Conservation (phyloP, 2,888 invertebrate species). For the Nudaria mundana region DNA sequence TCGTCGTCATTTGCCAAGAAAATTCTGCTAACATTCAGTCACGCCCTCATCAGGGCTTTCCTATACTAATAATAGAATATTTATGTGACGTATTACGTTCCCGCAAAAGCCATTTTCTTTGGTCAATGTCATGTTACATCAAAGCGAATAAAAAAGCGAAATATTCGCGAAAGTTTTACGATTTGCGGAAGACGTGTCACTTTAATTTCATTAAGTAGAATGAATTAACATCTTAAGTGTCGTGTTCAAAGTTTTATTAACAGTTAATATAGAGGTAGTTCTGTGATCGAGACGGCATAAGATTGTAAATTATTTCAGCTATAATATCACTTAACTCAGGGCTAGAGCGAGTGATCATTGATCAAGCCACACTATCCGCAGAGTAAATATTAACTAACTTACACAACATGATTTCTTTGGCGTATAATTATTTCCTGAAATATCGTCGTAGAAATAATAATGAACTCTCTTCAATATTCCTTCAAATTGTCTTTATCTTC, state of each 20-base stretch:
- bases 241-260: neutral
- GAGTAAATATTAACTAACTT: too few species aligned
- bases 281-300: too few species aligned
- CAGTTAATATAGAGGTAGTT: too few species aligned
- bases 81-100: constrained; percentile 22
- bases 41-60: constrained; percentile 53
- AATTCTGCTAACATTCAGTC: constrained; percentile 36
- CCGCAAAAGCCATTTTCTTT: constrained; percentile 10
- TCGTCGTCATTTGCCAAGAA: constrained; percentile 53
- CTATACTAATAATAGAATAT: constrained; percentile 42
- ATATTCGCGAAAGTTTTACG: constrained; percentile 1
- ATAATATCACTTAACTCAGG: too few species aligned
- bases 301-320: too few species aligned
- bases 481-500: too few species aligned
- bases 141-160: neutral
- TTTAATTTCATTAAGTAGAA: neutral
- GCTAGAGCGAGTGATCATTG: too few species aligned
- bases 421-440: too few species aligned
- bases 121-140: constrained; percentile 14
- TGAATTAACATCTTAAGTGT: neutral
- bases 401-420: too few species aligned
- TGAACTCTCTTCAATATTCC: too few species aligned
- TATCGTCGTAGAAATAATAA: too few species aligned
- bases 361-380: too few species aligned
- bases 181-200: neutral